These are phyloP conservation scores for Oophaga sylvatica DNA, from an alignment of 2,797 vertebrate species.

Conservation along the genomic window DNA sequence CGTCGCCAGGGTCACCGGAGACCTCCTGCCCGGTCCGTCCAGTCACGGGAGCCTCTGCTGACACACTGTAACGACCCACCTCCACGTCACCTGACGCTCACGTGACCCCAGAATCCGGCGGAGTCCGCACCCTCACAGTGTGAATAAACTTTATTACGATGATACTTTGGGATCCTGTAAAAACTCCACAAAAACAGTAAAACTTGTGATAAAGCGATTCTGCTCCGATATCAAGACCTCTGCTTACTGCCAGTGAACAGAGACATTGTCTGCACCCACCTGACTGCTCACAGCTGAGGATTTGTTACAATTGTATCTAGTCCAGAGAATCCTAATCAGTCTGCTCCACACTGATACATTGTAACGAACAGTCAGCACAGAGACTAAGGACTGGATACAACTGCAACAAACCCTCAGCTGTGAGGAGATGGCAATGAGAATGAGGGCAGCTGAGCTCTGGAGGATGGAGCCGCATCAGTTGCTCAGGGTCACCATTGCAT, in stretches of 20 bases:
- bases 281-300: neutral
- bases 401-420: neutral
- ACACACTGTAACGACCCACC: neutral
- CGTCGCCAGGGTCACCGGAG: neutral
- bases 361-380: neutral
- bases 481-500: no score
- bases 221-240: neutral
- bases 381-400: neutral
- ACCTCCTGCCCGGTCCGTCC: no score
- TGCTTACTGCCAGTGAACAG: neutral
- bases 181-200: neutral
- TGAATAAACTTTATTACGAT: neutral
- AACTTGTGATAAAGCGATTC: no score
- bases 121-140: neutral
- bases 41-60: no score
- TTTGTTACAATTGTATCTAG: neutral
- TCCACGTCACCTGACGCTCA: no score
- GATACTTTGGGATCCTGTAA: no score
- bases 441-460: no score
- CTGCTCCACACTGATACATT: neutral
- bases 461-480: no score
- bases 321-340: neutral
- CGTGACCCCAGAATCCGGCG: neutral
- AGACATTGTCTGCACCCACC: neutral
- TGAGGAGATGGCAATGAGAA: neutral